These are phyloP conservation scores for Coenonympha glycerion DNA, from an alignment of 2,888 invertebrate genomes.

Conservation along the genomic window DNA sequence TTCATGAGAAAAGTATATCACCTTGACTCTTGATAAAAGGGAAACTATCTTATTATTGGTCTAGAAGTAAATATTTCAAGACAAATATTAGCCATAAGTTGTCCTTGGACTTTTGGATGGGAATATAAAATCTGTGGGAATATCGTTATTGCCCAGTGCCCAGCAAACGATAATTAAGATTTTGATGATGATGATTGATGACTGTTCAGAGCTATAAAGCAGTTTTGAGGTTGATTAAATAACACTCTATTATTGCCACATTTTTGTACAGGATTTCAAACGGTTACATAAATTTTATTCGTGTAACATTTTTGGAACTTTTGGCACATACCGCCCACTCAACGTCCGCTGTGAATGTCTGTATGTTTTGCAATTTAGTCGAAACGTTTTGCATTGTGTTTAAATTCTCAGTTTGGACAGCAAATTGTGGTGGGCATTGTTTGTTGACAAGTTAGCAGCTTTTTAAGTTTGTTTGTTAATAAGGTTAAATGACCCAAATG, in stretches of 20 bases:
- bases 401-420: background rate
- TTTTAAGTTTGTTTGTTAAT: constrained; percentile 2
- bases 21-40: too few relatives aligned
- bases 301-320: background rate
- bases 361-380: background rate
- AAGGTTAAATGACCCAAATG: background rate
- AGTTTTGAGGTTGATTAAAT: background rate
- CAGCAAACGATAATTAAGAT: too few relatives aligned
- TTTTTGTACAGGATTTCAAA: background rate
- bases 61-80: too few relatives aligned
- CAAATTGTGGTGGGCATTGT: background rate
- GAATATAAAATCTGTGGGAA: too few relatives aligned
- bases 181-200: too few relatives aligned
- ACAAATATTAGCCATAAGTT: too few relatives aligned
- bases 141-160: too few relatives aligned
- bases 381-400: constrained; percentile 2
- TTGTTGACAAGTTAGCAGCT: background rate
- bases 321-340: background rate
- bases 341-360: background rate
- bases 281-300: background rate
- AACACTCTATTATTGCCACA: background rate
- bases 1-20: too few relatives aligned
- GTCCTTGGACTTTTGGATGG: too few relatives aligned
- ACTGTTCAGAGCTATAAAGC: too few relatives aligned
- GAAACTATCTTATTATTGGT: too few relatives aligned